Conservation (phyloP, 2,888 invertebrate genomes). For the Amphimallon solstitiale region DNA sequence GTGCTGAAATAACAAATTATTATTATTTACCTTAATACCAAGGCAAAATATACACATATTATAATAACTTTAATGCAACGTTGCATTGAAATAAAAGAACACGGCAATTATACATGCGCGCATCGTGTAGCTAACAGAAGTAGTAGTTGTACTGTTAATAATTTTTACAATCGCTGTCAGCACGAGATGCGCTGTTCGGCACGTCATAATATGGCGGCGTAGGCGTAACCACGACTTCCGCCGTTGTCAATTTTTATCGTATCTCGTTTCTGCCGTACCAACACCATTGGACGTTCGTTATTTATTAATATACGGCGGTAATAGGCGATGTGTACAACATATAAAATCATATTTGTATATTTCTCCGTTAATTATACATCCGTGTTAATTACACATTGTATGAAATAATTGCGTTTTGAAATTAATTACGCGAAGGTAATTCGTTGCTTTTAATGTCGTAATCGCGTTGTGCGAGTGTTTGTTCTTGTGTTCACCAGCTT, state of each 20-base stretch:
- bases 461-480: background rate
- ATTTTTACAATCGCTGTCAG: background rate
- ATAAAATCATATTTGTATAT: constrained; percentile 8
- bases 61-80: too few relatives aligned
- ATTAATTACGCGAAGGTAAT: constrained; percentile 35
- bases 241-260: constrained; percentile 36
- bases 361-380: constrained; percentile 35
- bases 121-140: background rate
- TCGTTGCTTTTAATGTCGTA: constrained; percentile 34
- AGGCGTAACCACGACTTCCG: constrained; percentile 45
- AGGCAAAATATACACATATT: too few relatives aligned
- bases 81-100: too few relatives aligned
- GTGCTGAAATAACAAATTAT: too few relatives aligned
- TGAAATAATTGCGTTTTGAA: constrained; percentile 37
- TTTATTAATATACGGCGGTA: constrained; percentile 10
- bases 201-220: constrained; percentile 37
- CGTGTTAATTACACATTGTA: constrained; percentile 35
- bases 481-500: too few relatives aligned
- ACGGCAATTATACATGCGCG: too few relatives aligned
- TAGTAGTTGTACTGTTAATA: background rate
- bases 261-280: constrained; percentile 1
- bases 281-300: constrained; percentile 12
- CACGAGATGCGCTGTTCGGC: constrained; percentile 6
- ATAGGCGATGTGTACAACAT: constrained; percentile 17
- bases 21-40: too few relatives aligned